phyloP scores from a whole-genome alignment of 1,140 invertebrate species.

The Vanessa tameamea region DNA sequence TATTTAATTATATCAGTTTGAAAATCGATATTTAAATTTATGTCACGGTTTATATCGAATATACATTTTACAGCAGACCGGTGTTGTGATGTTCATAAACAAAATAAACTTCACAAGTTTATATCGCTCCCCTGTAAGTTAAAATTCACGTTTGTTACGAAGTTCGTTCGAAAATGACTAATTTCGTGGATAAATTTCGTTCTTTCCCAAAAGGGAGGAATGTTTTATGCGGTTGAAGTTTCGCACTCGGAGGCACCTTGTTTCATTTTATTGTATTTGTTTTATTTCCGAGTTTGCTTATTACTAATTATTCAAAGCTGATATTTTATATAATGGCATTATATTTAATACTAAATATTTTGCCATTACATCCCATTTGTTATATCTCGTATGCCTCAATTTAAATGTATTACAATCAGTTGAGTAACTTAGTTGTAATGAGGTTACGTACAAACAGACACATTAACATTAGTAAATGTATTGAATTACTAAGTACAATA shows the following conservation, averaged over 20 bases:
- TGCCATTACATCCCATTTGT: too few species aligned
- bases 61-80: conserved; percentile 7
- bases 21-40: not conserved
- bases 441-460: too few species aligned
- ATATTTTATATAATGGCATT: not conserved
- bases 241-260: conserved; percentile 30
- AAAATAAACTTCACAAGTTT: conserved; percentile 38
- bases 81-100: conserved; percentile 23
- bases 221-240: conserved; percentile 38
- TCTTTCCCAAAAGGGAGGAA: conserved; percentile 35
- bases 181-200: conserved; percentile 51
- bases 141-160: conserved; percentile 62
- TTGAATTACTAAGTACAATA: too few species aligned
- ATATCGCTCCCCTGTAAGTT: conserved; percentile 40
- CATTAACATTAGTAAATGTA: too few species aligned
- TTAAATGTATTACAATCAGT: too few species aligned
- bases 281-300: conserved; percentile 26
- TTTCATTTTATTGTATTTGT: conserved; percentile 28
- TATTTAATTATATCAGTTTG: not conserved
- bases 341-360: too few species aligned
- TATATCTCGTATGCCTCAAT: too few species aligned
- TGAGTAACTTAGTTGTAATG: too few species aligned
- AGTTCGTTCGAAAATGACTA: conserved; percentile 55
- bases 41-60: not conserved
- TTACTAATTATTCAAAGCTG: not conserved